Base-by-base conservation (phyloP, 2,888 invertebrate genomes). In the Rhamnusium bicolor region DNA sequence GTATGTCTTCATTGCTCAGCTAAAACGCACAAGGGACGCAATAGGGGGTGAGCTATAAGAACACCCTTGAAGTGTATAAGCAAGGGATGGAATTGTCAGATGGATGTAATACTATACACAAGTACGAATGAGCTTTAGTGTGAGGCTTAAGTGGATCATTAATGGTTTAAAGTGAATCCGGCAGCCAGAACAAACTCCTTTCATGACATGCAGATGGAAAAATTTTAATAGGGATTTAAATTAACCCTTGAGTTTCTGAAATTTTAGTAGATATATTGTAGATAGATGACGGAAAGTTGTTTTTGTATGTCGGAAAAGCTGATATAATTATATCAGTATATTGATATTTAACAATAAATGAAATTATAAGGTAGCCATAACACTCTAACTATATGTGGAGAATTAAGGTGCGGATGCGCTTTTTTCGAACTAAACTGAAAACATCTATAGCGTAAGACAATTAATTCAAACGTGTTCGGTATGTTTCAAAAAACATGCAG, bases 91-190 rank as follows among this genome's bases (percentile, higher is more conserved):
- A 61, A 60, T 61, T 61, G 69, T 69, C 69, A 60, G 69, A 69
- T 60, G 69, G 69, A 49, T 61, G 69, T 69, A 60, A 69, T 69
- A 61, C 49, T 69, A 51, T 69, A 69, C 29, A 49, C 60, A 18
- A 47, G 58, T 47, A 68, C 46, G 49, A 68, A 58, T 56, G 60
- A 24, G 60, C 53, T 46, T 60, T 69, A 69, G 69, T 61, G 61
- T 61, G 60, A 53, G 58, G 21, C 60, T 60, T 60, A 61, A 69
- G 69, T 69, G 69, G 69, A 69, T 69, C 69, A 69, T 69, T 69
- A 69, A 67, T 67, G 69, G 69, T 61, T 69, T 69, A 60, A 60
- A 69, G 69, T 69, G 61, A 69, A 69, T 49, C 40, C 61, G 49
- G 60, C 51, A 49, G 19, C 49, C 49, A 61, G 66, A 56, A 67